Percentiles rank a stretch among this genome's conserved stretches.
Conservation (phyloP, 2,888 invertebrate species). For the Polymixis flavicincta region DNA sequence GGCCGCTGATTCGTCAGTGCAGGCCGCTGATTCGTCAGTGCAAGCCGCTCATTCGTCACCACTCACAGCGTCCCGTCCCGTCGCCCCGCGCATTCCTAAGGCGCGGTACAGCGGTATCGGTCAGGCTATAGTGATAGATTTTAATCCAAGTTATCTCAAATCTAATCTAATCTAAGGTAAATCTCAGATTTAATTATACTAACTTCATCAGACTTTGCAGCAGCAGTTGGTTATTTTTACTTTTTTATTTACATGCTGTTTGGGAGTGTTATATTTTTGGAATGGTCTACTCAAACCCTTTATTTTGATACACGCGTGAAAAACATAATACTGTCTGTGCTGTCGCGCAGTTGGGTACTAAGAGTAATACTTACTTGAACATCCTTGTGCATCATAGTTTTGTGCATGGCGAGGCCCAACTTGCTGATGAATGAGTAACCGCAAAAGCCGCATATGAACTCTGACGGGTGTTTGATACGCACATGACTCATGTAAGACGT, state of each 20-base stretch:
- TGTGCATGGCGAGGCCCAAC: constrained; percentile 86
- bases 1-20: no score
- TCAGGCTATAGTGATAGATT: no score
- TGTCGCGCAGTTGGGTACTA: not conserved
- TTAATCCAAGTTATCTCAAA: no score
- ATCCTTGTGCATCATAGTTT: constrained; percentile 86
- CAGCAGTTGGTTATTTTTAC: not conserved
- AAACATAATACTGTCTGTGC: not conserved
- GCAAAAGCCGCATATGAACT: constrained; percentile 86
- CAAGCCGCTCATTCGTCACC: no score
- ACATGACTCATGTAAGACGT: constrained; percentile 87
- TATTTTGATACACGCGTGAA: no score
- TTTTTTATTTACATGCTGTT: not conserved
- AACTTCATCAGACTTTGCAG: not conserved
- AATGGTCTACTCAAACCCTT: not conserved
- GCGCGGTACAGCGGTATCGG: no score
- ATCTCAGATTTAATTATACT: not conserved
- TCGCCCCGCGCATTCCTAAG: no score
- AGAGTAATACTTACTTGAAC: constrained; percentile 58
- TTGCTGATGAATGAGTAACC: constrained; percentile 87
- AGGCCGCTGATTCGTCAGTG: no score
- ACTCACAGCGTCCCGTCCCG: no score
- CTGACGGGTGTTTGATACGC: constrained; percentile 87
- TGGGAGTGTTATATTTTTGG: not conserved
- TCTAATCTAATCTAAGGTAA: not conserved